Evolutionary conservation across 2,113 vertebrate species (phyloP).

Genomic region (Cygnus buccinator): DNA sequence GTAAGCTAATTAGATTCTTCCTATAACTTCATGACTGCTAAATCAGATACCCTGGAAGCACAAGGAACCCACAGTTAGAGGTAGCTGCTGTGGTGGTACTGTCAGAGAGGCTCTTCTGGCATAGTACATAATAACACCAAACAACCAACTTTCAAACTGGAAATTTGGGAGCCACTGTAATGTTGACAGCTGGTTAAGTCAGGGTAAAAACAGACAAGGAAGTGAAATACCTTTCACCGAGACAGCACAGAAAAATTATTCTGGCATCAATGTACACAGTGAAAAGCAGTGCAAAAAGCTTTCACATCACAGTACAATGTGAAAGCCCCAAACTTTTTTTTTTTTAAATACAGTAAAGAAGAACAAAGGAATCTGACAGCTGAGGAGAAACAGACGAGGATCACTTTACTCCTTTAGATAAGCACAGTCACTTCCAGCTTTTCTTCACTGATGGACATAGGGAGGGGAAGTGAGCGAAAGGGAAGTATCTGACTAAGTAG

Average conservation of each 20-base stretch:
- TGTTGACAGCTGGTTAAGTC: not conserved
- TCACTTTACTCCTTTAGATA: slow-evolving; percentile 21
- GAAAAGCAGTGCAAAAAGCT: not conserved
- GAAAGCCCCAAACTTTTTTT: not conserved
- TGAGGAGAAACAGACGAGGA: slow-evolving; percentile 8
- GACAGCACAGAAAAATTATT: not conserved
- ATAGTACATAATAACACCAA: not conserved
- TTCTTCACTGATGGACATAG: slow-evolving; percentile 6
- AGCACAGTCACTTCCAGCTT: slow-evolving; percentile 47
- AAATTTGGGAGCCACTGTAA: too few species aligned
- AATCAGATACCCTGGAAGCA: not conserved
- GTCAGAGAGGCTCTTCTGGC: not conserved
- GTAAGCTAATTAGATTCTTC: not conserved
- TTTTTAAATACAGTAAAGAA: not conserved
- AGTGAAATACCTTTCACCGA: not conserved
- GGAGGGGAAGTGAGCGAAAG: not conserved
- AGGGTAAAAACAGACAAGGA: not conserved
- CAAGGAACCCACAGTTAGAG: not conserved
- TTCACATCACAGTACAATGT: not conserved
- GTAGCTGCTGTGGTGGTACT: not conserved
- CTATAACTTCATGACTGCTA: not conserved
- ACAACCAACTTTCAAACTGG: not conserved
- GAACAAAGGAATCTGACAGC: not conserved
- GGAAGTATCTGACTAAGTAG: not conserved
- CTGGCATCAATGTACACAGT: accelerated